Conservation (phyloP, 2,888 invertebrate species). For the Therioaphis trifolii region DNA sequence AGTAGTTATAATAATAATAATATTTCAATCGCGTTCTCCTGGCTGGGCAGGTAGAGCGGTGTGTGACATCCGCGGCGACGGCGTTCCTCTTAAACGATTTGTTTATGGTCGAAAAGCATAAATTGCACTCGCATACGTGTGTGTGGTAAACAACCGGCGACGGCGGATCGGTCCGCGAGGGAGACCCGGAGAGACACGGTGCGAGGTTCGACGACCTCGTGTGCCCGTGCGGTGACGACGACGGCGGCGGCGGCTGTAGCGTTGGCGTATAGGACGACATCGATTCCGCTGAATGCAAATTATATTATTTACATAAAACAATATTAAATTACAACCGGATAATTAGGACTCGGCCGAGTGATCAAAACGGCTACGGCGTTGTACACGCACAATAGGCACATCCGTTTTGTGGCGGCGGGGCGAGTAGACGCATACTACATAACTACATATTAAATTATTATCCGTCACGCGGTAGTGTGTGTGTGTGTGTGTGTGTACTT, state of each 20-base stretch:
- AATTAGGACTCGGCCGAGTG: slow-evolving; percentile 53
- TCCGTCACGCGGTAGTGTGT: too few species aligned
- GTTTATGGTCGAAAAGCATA: not conserved
- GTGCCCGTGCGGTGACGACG: not conserved
- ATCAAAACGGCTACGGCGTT: slow-evolving; percentile 27
- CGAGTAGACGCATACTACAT: not conserved
- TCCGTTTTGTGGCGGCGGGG: slow-evolving; percentile 38
- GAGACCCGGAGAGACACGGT: not conserved
- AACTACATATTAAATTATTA: too few species aligned
- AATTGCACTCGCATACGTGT: not conserved
- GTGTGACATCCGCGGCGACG: too few species aligned
- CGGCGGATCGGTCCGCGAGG: not conserved
- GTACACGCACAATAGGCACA: slow-evolving; percentile 28
- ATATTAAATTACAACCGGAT: slow-evolving; percentile 56
- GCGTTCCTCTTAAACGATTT: not conserved
- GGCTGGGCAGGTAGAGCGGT: too few species aligned
- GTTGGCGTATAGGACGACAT: slow-evolving; percentile 22
- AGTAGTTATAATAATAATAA: too few species aligned
- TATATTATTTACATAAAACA: slow-evolving; percentile 35
- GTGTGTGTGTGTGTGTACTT: too few species aligned
- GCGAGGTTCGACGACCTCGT: not conserved
- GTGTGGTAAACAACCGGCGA: not conserved
- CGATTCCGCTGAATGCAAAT: slow-evolving; percentile 50
- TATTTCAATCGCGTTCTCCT: too few species aligned
- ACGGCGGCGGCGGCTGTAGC: not conserved